Evolutionary conservation across 2,113 vertebrate genomes (phyloP), one percentile per base, ranked within the genome.

Genomic region (Phycodurus eques): DNA sequence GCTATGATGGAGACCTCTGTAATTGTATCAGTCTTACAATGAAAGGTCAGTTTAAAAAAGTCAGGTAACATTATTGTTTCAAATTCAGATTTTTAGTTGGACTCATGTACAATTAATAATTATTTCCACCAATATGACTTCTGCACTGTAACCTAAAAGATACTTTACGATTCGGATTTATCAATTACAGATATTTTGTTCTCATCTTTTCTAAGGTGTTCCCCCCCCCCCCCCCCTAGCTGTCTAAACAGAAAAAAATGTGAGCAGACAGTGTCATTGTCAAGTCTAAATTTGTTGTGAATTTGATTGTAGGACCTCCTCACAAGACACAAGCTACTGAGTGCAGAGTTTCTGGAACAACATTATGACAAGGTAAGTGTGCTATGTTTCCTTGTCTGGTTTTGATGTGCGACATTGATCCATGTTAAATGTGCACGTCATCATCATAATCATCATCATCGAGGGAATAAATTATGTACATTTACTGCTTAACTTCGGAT

Each of bases 301-400:
- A 43, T 79, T 81, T 89, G 14, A 54, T 91, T 80, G 61, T 88
- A 99, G 97, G 97, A 99, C 83, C 93, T 99, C 79, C 92, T 99
- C 75, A 98, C 96, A 13, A 95, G 97, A 92, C 97, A 99, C 93
- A 99, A 99, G 91, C 91, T 94, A 76, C 91, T 96, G 90, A 96
- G 96, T 75, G 96, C 96, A 43, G 95, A 98, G 85, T 98, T 96
- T 89, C 92, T 99, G 94, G 96, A 99, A 87, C 95, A 97, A 79
- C 95, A 98, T 90, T 99, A 99, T 46, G 97, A 99, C 84, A 92
- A 78, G 72, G 97, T 99, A 92, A 95, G 96, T 93, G 72, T 81
- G 54, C 77, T 9, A 15, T 0, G 11, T 27, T 35, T 15, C 2
- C 44, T 27, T 47, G 43, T 47, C n/a, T 17, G 43, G 6, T 27